Evolutionary conservation across 2,888 invertebrate species (phyloP).

Genomic region (Synanthedon myopaeformis): DNA sequence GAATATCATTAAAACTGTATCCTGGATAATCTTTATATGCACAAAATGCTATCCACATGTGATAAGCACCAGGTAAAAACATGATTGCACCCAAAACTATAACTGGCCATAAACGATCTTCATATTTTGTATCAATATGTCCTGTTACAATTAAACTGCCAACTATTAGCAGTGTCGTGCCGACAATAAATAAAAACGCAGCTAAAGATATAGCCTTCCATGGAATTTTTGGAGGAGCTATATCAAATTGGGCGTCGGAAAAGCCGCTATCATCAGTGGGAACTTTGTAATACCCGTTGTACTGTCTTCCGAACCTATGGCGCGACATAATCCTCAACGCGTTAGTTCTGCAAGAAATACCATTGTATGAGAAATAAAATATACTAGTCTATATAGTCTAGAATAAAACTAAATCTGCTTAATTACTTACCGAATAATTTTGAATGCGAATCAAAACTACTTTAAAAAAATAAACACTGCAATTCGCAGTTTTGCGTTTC

Average conservation of each 20-base stretch:
- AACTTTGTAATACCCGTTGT: conserved; percentile 73
- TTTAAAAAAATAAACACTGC: no score
- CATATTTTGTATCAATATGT: conserved; percentile 84
- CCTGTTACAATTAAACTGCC: conserved; percentile 85
- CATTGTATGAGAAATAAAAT: not conserved
- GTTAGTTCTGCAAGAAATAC: conserved; percentile 8
- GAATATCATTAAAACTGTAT: conserved; percentile 89
- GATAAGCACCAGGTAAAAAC: conserved; percentile 94
- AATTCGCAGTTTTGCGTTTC: no score
- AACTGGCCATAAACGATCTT: conserved; percentile 90
- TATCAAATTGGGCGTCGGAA: conserved; percentile 77
- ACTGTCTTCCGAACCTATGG: conserved; percentile 68
- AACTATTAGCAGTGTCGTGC: conserved; percentile 78
- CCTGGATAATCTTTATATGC: conserved; percentile 87
- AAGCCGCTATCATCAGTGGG: conserved; percentile 74
- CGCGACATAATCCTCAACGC: conserved; percentile 67
- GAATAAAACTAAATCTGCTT: no score
- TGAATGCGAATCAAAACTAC: no score
- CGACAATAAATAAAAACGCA: conserved; percentile 80
- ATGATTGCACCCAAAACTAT: conserved; percentile 87
- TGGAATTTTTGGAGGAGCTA: conserved; percentile 79
- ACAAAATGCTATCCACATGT: conserved; percentile 87
- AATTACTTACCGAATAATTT: no score
- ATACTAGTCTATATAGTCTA: conserved; percentile 3
- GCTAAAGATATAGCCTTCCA: conserved; percentile 88